A percentile compares a stretch with the other conserved stretches of the same genome.
phyloP scores from a whole-genome alignment of 2,797 vertebrate species.

The Arrhamphus sclerolepis region DNA sequence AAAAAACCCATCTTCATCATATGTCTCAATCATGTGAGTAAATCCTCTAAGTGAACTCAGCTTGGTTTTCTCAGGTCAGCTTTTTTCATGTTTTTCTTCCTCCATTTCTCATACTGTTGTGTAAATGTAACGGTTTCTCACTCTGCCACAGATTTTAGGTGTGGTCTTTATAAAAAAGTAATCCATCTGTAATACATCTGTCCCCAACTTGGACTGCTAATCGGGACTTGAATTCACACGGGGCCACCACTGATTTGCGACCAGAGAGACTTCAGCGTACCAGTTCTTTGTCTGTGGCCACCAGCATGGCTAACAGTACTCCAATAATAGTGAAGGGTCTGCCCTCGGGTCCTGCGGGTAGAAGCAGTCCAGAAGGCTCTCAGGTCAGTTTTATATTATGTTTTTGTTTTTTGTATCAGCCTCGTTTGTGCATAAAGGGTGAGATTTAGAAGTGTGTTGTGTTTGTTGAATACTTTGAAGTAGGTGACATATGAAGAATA shows the following conservation, averaged over 20 bases:
- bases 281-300: conserved; percentile 81
- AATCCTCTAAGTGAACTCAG: too few species aligned
- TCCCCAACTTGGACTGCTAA: conserved; percentile 73
- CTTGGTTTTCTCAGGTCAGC: too few species aligned
- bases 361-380: conserved; percentile 93
- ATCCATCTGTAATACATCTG: conserved; percentile 77
- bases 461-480: too few species aligned
- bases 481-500: too few species aligned
- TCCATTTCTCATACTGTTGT: neutral
- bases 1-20: too few species aligned
- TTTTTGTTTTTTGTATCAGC: neutral
- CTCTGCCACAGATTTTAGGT: conserved; percentile 77
- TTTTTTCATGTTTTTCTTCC: too few species aligned
- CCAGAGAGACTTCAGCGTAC: conserved; percentile 15
- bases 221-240: conserved; percentile 83
- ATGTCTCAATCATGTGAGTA: too few species aligned
- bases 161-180: conserved; percentile 76
- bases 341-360: conserved; percentile 86
- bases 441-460: too few species aligned
- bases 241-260: conserved; percentile 5
- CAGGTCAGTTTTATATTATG: conserved; percentile 80
- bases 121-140: neutral
- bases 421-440: too few species aligned
- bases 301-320: conserved; percentile 93
- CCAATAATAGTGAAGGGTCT: conserved; percentile 84